These are phyloP conservation scores for Drosophila kohkoa DNA, from an alignment of 1,140 invertebrate genomes.

Conservation along the genomic window DNA sequence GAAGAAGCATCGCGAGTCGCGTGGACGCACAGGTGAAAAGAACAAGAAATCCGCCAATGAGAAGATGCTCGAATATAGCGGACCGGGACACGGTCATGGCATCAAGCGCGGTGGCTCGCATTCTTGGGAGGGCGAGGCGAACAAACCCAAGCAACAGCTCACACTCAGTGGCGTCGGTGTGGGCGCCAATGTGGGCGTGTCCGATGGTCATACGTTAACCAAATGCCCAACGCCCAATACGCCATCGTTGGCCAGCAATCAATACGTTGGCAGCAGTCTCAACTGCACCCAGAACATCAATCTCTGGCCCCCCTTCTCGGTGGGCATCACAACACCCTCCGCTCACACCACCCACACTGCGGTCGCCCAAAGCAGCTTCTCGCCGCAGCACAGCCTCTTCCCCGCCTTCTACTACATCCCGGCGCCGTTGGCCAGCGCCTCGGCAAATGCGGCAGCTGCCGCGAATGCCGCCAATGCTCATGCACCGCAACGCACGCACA, in stretches of 20 bases:
- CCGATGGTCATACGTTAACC: background rate
- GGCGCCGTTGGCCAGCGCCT: slow-evolving; percentile 56
- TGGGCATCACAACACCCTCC: slow-evolving; percentile 85
- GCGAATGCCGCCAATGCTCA: slow-evolving; percentile 15
- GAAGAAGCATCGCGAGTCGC: slow-evolving; percentile 88
- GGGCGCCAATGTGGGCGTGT: background rate
- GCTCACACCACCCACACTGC: slow-evolving; percentile 80
- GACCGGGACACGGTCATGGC: slow-evolving; percentile 85
- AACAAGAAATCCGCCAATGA: slow-evolving; percentile 80
- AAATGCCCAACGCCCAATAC: slow-evolving; percentile 7
- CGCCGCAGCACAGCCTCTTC: slow-evolving; percentile 66
- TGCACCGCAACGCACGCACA: slow-evolving; percentile 18
- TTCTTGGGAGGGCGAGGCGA: slow-evolving; percentile 86
- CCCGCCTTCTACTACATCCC: slow-evolving; percentile 87
- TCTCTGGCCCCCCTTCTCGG: slow-evolving; percentile 87
- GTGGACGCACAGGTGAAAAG: slow-evolving; percentile 86
- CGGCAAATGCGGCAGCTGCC: slow-evolving; percentile 8
- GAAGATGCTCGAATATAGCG: slow-evolving; percentile 71
- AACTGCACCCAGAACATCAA: slow-evolving; percentile 84
- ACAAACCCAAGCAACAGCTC: slow-evolving; percentile 86
- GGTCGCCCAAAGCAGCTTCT: slow-evolving; percentile 70
- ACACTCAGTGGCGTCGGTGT: slow-evolving; percentile 42
- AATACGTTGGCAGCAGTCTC: background rate
- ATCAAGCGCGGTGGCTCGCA: slow-evolving; percentile 87
- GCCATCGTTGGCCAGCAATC: background rate